Evolutionary conservation across 2,797 vertebrate genomes (phyloP).

Genomic region (Molossus molossus): DNA sequence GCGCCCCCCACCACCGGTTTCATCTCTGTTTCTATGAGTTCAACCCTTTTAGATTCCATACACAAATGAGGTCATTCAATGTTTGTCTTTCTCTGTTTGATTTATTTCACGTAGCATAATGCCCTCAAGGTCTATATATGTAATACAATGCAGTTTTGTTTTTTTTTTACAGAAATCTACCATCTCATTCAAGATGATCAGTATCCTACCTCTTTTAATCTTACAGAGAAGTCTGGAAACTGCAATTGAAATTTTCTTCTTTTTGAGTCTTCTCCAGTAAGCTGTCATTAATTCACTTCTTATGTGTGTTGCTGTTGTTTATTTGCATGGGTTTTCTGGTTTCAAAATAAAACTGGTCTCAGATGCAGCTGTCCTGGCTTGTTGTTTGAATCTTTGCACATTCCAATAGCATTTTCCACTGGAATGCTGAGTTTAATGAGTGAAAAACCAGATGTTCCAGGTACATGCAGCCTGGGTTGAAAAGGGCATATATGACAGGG

Average conservation of each 20-base stretch:
- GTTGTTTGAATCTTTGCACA: conserved; percentile 74
- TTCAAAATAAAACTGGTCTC: conserved; percentile 77
- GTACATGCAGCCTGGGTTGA: conserved; percentile 55
- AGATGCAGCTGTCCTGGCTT: conserved; percentile 77
- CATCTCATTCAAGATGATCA: neutral
- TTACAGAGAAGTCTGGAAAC: conserved; percentile 42
- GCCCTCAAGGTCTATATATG: neutral
- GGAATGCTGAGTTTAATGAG: conserved; percentile 75
- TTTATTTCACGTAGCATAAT: neutral
- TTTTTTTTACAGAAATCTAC: conserved; percentile 16
- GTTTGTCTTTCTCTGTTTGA: neutral
- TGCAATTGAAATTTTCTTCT: neutral
- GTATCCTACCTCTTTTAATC: conserved; percentile 39
- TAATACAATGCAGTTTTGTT: neutral
- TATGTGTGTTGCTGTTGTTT: conserved; percentile 71
- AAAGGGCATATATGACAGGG: neutral
- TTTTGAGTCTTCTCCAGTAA: conserved; percentile 68
- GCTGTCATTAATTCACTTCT: conserved; percentile 69
- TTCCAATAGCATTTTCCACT: conserved; percentile 80
- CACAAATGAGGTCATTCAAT: neutral
- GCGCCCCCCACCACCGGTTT: neutral
- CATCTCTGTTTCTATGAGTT: neutral
- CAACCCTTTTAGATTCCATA: neutral
- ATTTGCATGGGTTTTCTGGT: conserved; percentile 72
- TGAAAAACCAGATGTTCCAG: conserved; percentile 75